Conservation (phyloP, 2,888 invertebrate species). For the Neoascia interrupta region DNA sequence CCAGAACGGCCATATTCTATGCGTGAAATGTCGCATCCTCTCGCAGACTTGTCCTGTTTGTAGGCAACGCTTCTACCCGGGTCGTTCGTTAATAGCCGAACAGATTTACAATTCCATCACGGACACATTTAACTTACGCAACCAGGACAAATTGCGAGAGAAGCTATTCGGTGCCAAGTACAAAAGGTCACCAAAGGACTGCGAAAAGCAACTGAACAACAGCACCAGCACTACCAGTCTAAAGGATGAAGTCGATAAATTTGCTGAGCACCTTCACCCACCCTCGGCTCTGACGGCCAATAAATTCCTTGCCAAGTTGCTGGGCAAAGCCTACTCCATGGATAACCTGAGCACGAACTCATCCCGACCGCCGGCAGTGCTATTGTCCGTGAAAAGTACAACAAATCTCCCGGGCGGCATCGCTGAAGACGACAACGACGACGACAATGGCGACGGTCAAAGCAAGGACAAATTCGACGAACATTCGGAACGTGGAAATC, state of each 20-base stretch:
- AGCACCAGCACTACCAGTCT: slow-evolving; percentile 17
- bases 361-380: slow-evolving; percentile 21
- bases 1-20: slow-evolving; percentile 84
- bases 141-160: slow-evolving; percentile 80
- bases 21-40: slow-evolving; percentile 82
- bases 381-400: slow-evolving; percentile 42
- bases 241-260: slow-evolving; percentile 66
- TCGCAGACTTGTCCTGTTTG: slow-evolving; percentile 84
- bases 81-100: slow-evolving; percentile 81
- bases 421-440: slow-evolving; percentile 7
- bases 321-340: slow-evolving; percentile 80
- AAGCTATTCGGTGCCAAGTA: slow-evolving; percentile 79
- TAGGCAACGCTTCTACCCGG: slow-evolving; percentile 81
- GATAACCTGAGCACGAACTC: slow-evolving; percentile 79
- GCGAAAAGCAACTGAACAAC: slow-evolving; percentile 41
- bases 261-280: slow-evolving; percentile 69
- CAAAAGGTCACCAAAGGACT: slow-evolving; percentile 54
- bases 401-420: slow-evolving; percentile 36
- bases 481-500: slow-evolving; percentile 31
- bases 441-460: slow-evolving; percentile 43
- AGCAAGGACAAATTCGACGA: slow-evolving; percentile 36
- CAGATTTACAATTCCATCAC: slow-evolving; percentile 81
- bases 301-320: slow-evolving; percentile 80
- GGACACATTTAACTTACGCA: slow-evolving; percentile 80
- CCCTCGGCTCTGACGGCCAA: slow-evolving; percentile 77